Conservation (phyloP, 2,888 invertebrate species). For the Cantharis lateralis region DNA sequence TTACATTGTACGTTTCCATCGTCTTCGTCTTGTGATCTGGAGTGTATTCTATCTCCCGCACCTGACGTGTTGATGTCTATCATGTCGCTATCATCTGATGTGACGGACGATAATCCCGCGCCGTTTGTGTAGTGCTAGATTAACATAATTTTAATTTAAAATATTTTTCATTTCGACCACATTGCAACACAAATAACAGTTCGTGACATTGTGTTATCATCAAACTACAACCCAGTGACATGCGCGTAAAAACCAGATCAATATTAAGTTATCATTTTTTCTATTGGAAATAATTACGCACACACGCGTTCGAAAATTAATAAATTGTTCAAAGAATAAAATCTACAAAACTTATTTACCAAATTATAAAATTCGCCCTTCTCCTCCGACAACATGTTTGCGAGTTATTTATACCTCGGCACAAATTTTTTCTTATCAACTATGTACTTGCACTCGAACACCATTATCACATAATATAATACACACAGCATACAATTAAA, state of each 20-base stretch:
- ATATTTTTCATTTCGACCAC: neutral
- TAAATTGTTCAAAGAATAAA: neutral
- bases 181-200: neutral
- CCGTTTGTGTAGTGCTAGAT: conserved; percentile 40
- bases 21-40: conserved; percentile 48
- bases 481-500: neutral
- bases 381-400: neutral
- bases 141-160: neutral
- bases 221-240: conserved; percentile 4
- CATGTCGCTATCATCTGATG: conserved; percentile 68
- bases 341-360: neutral
- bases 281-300: neutral
- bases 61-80: conserved; percentile 67
- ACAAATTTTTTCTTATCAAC: neutral
- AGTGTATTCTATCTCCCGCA: conserved; percentile 41
- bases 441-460: neutral
- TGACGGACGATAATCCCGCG: conserved; percentile 49
- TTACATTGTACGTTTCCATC: conserved; percentile 33
- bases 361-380: neutral
- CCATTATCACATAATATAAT: neutral
- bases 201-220: conserved; percentile 1
- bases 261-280: conserved; percentile 6
- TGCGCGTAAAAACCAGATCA: conserved; percentile 11
- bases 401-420: neutral
- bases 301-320: neutral